A percentile compares a stretch with the other conserved stretches of the same genome.
Evolutionary conservation across 2,888 invertebrate species (phyloP).

Genomic region (Eristalis intricaria): DNA sequence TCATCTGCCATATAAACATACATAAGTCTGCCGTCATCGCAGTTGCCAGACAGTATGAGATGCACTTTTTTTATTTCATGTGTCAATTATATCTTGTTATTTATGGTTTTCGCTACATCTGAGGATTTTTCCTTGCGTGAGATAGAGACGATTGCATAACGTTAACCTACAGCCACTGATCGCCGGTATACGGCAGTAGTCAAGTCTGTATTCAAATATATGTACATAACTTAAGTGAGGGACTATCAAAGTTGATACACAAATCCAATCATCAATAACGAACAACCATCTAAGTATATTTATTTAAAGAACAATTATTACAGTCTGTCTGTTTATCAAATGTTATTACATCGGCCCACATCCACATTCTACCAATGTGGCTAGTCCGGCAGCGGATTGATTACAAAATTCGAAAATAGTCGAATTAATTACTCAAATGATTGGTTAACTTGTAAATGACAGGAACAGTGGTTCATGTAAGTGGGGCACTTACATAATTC

Average conservation of each 20-base stretch:
- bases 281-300: neutral
- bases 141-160: constrained; percentile 35
- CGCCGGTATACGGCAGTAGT: neutral
- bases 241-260: constrained; percentile 20
- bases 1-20: neutral
- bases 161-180: constrained; percentile 6
- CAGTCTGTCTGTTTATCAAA: neutral
- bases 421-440: neutral
- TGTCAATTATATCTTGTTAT: constrained; percentile 58
- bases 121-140: neutral
- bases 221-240: neutral
- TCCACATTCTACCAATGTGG: no score
- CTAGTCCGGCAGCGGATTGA: neutral
- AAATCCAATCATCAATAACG: neutral
- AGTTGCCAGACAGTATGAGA: constrained; percentile 20
- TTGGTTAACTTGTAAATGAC: neutral
- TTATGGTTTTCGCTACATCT: constrained; percentile 21
- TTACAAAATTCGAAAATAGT: neutral
- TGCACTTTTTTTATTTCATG: constrained; percentile 40
- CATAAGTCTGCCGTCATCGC: neutral
- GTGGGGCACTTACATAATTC: neutral
- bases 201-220: neutral
- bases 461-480: neutral
- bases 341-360: no score
- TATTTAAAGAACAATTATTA: neutral